A percentile compares a stretch with the other conserved stretches of the same genome.
Conservation (phyloP, 2,797 vertebrate genomes). For the Chloroceryle amazona region DNA sequence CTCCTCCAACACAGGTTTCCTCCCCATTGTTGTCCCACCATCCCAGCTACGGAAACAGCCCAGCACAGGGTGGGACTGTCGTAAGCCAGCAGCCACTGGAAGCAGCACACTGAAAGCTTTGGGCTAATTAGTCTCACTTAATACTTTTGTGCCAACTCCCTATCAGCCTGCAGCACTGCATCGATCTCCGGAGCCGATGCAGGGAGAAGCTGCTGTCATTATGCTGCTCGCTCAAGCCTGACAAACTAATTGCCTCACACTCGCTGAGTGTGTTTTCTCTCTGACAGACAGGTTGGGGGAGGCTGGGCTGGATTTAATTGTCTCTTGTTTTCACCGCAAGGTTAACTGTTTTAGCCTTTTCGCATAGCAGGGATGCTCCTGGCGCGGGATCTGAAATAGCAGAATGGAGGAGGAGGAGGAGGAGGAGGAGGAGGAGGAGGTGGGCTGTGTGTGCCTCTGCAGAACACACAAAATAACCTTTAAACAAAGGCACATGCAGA, state of each 20-base stretch:
- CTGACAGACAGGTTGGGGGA: not conserved
- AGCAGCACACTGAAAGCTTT: accelerated
- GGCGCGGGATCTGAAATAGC: accelerated
- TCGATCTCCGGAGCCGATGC: not conserved
- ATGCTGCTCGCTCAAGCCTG: slow-evolving; percentile 27
- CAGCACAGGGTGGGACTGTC: accelerated
- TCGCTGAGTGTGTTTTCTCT: slow-evolving; percentile 1
- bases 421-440: too few relatives aligned
- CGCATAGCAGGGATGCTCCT: accelerated
- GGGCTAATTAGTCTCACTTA: slow-evolving; percentile 19
- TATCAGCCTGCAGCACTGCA: not conserved
- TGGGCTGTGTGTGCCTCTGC: not conserved
- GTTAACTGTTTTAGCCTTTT: slow-evolving; percentile 46
- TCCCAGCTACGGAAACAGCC: not conserved
- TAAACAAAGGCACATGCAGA: not conserved
- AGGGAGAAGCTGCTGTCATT: slow-evolving; percentile 45
- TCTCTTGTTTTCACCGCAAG: not conserved
- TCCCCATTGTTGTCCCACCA: not conserved
- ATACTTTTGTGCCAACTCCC: not conserved
- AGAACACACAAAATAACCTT: not conserved
- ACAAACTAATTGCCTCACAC: slow-evolving; percentile 49
- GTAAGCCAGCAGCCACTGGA: not conserved
- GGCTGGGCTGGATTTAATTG: slow-evolving; percentile 26
- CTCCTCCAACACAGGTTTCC: not conserved
- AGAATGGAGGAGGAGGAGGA: not conserved